phyloP scores from a whole-genome alignment of 2,888 invertebrate species.

The Morpho achilles region DNA sequence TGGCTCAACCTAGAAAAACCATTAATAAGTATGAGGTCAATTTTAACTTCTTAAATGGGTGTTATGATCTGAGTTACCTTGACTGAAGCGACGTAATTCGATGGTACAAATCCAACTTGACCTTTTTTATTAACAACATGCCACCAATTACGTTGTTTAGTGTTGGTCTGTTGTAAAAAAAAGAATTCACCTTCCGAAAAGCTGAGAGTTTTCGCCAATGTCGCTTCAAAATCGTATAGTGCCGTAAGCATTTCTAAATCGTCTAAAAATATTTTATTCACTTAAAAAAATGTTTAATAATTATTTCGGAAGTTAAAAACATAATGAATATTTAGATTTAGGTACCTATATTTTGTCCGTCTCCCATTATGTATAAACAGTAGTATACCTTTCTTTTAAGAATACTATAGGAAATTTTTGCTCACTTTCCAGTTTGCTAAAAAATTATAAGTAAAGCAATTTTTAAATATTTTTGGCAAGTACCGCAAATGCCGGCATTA shows the following conservation, averaged over 20 bases:
- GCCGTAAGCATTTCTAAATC: constrained; percentile 90
- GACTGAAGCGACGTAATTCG: constrained; percentile 89
- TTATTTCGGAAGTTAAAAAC: too few species aligned
- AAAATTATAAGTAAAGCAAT: too few species aligned
- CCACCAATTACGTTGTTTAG: constrained; percentile 93
- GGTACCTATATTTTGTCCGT: constrained; percentile 38
- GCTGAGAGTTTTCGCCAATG: constrained; percentile 89
- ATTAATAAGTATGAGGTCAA: not conserved
- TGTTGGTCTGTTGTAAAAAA: constrained; percentile 87
- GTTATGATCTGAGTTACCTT: constrained; percentile 74
- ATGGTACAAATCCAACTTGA: constrained; percentile 91
- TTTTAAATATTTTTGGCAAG: too few species aligned
- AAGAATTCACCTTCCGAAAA: constrained; percentile 90
- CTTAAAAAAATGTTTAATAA: too few species aligned
- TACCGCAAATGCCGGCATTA: too few species aligned
- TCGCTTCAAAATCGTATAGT: constrained; percentile 90
- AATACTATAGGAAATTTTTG: too few species aligned
- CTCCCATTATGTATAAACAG: constrained; percentile 42
- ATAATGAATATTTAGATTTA: too few species aligned
- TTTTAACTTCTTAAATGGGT: constrained; percentile 16
- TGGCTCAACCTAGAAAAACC: constrained; percentile 79
- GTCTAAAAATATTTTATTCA: constrained; percentile 62
- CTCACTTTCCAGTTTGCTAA: too few species aligned
- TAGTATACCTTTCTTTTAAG: too few species aligned
- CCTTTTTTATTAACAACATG: constrained; percentile 91